Evolutionary conservation across 2,113 vertebrate species (phyloP).

Genomic region (Ptilorrhoa leucosticta): DNA sequence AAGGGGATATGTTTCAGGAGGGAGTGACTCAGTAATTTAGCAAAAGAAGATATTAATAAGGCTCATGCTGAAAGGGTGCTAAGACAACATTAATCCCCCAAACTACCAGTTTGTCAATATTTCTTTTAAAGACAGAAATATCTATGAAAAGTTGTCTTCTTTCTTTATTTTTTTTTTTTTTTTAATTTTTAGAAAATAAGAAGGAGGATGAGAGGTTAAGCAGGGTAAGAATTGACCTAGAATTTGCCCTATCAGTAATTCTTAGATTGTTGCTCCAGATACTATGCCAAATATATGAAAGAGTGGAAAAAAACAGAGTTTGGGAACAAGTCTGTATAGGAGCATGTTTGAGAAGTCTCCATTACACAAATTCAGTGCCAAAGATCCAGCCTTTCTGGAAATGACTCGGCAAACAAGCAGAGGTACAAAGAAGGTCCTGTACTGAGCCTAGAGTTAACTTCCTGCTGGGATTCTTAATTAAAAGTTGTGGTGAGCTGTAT

Average conservation of each 20-base stretch:
- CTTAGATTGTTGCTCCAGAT: neutral
- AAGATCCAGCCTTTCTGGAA: neutral
- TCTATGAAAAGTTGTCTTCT: neutral
- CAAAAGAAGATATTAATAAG: neutral
- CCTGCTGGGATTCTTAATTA: neutral
- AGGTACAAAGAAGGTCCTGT: constrained; percentile 30
- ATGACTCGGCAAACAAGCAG: neutral
- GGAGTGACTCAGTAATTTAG: neutral
- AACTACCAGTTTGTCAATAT: neutral
- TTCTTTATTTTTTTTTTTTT: neutral
- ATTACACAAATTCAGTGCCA: neutral
- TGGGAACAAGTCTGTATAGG: neutral
- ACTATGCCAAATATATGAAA: neutral
- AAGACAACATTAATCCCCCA: neutral
- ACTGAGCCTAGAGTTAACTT: neutral
- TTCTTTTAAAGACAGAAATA: neutral
- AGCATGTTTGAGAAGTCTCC: neutral
- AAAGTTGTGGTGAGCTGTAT: neutral
- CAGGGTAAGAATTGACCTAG: neutral
- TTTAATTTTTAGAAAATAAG: neutral
- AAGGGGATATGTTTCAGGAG: neutral
- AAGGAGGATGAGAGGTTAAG: neutral
- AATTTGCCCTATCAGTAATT: neutral
- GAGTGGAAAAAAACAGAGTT: neutral
- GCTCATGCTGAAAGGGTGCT: neutral